Percentiles rank a stretch among this genome's conserved stretches.
Evolutionary conservation across 2,113 vertebrate species (phyloP).

Genomic region (Hystrix cristata): DNA sequence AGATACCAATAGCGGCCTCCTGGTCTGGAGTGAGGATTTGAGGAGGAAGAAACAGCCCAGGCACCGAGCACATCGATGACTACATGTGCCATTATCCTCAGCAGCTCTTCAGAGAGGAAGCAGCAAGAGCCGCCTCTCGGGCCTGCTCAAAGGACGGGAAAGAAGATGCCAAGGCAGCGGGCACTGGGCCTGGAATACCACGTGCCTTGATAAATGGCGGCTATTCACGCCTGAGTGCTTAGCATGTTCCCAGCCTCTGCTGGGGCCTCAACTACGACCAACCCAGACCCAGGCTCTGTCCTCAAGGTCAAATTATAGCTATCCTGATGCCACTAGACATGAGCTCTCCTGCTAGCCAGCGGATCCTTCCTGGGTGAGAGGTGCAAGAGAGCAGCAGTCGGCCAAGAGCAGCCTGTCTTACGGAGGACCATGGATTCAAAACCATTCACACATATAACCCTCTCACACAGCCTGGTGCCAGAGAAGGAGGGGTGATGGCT

Average conservation of each 20-base stretch:
- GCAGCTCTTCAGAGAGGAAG: background rate
- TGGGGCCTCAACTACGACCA: background rate
- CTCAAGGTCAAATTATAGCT: background rate
- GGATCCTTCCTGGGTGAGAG: background rate
- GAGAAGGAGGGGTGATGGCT: background rate
- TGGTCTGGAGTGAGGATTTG: background rate
- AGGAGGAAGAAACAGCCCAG: rapidly evolving
- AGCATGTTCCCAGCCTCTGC: background rate
- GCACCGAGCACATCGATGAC: background rate
- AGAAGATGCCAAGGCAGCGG: no score
- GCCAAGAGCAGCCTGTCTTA: background rate
- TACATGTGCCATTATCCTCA: background rate
- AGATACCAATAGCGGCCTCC: background rate
- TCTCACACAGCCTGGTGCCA: background rate
- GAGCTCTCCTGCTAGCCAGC: background rate
- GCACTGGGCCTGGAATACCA: background rate
- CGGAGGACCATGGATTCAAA: background rate
- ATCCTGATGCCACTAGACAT: background rate
- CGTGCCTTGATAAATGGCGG: background rate
- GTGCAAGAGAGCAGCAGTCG: background rate
- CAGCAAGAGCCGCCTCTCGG: background rate
- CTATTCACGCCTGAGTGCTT: no score
- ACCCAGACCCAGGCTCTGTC: background rate
- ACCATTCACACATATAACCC: background rate
- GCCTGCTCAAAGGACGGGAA: background rate